Conservation (phyloP, 92 coral and sea anemone species). For the Zoanthus sociatus region DNA sequence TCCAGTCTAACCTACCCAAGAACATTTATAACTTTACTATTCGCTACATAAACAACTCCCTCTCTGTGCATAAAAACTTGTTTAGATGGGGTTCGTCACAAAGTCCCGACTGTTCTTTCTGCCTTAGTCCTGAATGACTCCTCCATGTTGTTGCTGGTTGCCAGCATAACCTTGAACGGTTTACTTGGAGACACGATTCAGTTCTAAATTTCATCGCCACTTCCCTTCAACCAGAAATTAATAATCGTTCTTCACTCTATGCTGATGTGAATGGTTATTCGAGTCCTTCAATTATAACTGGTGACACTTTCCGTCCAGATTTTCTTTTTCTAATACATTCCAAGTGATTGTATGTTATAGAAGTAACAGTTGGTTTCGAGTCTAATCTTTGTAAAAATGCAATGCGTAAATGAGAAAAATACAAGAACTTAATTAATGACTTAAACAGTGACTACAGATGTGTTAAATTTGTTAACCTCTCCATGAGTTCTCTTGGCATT, state of each 20-base stretch:
- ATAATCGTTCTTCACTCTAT: constrained; percentile 10
- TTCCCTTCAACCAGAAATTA: constrained; percentile 15
- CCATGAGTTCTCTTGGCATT: too few relatives aligned
- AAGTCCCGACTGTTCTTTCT: constrained; percentile 39
- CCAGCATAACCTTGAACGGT: constrained; percentile 4
- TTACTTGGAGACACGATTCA: neutral
- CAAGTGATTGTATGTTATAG: neutral
- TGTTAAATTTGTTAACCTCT: too few relatives aligned
- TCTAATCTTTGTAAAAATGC: too few relatives aligned
- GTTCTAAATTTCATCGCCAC: neutral
- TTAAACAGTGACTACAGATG: too few relatives aligned
- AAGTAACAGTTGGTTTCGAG: too few relatives aligned
- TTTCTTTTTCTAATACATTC: neutral
- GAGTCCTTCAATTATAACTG: constrained; percentile 39
- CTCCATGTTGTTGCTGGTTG: constrained; percentile 69
- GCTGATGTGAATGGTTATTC: constrained; percentile 28
- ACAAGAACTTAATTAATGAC: too few relatives aligned
- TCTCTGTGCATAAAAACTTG: neutral
- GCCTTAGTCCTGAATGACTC: neutral
- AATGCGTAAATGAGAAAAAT: too few relatives aligned
- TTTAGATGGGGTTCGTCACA: neutral
- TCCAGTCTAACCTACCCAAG: neutral
- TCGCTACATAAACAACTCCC: neutral
- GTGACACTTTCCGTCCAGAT: constrained; percentile 5
- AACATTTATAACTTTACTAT: neutral